phyloP scores from a whole-genome alignment of 2,888 invertebrate genomes.

The Microctonus hyperodae region DNA sequence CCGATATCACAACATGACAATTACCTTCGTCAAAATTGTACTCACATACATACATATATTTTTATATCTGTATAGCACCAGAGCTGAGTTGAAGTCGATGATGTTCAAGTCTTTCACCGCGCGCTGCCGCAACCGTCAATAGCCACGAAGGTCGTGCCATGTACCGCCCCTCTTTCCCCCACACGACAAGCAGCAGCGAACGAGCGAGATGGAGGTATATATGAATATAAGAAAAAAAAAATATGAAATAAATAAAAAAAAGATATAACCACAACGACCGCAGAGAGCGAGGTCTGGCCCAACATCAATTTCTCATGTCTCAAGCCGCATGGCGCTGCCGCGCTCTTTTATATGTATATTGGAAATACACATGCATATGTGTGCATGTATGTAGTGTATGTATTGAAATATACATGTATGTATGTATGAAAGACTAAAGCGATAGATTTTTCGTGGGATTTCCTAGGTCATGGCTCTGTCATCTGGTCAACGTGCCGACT shows the following conservation, averaged over 20 bases:
- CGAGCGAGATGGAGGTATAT: not conserved
- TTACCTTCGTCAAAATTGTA: conserved; percentile 15
- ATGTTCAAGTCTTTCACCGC: conserved; percentile 4
- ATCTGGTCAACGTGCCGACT: conserved; percentile 45
- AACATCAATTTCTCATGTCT: conserved; percentile 37
- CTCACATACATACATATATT: not conserved
- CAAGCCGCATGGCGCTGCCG: conserved; percentile 28
- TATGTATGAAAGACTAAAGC: not conserved
- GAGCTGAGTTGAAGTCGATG: conserved; percentile 1
- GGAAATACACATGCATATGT: not conserved
- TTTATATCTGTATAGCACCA: not conserved
- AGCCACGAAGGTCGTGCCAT: conserved; percentile 26
- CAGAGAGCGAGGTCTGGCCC: conserved; percentile 30
- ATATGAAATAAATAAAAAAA: conserved; percentile 3
- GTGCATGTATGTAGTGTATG: not conserved
- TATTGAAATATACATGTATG: not conserved
- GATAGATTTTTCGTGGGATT: conserved; percentile 44
- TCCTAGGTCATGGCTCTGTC: conserved; percentile 54
- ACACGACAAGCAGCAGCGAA: conserved; percentile 12
- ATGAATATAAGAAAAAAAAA: not conserved
- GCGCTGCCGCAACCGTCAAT: conserved; percentile 22
- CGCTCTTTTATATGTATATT: conserved; percentile 13
- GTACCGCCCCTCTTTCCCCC: conserved; percentile 13
- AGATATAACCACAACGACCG: conserved; percentile 27
- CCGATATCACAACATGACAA: conserved; percentile 20